A percentile compares a stretch with the other conserved stretches of the same genome.
phyloP scores from a whole-genome alignment of 2,797 vertebrate species.

The Gymnoscopelus microlampas region DNA sequence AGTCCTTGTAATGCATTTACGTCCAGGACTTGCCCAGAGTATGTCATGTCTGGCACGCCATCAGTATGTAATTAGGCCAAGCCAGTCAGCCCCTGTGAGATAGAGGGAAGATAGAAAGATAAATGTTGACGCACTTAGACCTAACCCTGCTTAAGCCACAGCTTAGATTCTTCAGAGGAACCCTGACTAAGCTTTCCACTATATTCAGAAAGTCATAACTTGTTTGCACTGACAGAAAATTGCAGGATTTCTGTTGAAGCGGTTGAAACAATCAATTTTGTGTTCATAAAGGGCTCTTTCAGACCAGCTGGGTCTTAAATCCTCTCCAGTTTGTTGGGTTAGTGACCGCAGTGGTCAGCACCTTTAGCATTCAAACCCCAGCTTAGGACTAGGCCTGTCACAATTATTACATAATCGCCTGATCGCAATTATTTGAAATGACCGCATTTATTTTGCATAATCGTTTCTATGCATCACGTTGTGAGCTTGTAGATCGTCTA shows the following conservation, averaged over 20 bases:
- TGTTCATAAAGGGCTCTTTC: conserved; percentile 59
- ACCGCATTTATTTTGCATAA: no score
- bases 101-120: conserved; percentile 20
- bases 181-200: conserved; percentile 30
- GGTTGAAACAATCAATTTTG: conserved; percentile 50
- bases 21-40: conserved; percentile 12
- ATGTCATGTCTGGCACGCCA: conserved; percentile 37
- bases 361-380: conserved; percentile 47
- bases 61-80: conserved; percentile 45
- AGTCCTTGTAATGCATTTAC: conserved; percentile 15
- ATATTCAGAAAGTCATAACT: conserved; percentile 27
- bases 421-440: no score
- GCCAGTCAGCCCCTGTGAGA: conserved; percentile 26
- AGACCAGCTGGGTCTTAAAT: conserved; percentile 45
- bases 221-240: conserved; percentile 32
- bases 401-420: no score
- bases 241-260: conserved; percentile 38
- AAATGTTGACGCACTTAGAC: conserved; percentile 21
- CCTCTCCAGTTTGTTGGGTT: conserved; percentile 16
- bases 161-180: conserved; percentile 15
- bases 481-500: no score
- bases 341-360: conserved; percentile 56
- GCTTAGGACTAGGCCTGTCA: conserved; percentile 26
- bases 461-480: no score
- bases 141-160: conserved; percentile 4